Evolutionary conservation across 2,113 vertebrate species (phyloP).

Genomic region (Athene cunicularia): DNA sequence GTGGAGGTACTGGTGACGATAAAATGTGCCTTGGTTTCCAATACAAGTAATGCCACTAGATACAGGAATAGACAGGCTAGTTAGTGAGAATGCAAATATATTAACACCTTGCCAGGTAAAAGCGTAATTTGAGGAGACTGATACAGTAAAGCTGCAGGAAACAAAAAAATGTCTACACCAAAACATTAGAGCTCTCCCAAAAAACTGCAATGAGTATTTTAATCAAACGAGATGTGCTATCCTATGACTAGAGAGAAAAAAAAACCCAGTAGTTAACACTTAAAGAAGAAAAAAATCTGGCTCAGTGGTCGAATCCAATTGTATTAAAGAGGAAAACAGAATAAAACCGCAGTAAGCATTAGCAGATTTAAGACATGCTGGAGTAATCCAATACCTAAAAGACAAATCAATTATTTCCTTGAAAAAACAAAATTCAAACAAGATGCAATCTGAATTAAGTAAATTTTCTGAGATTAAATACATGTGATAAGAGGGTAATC

Average conservation of each 20-base stretch:
- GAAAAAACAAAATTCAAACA: not conserved
- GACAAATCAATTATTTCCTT: not conserved
- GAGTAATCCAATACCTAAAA: not conserved
- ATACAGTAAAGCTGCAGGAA: not conserved
- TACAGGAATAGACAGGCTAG: not conserved
- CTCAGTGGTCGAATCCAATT: not conserved
- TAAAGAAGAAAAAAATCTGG: not conserved
- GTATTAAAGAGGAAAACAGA: not conserved
- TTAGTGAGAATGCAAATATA: not conserved
- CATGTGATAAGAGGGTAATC: not conserved
- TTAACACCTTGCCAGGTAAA: not conserved
- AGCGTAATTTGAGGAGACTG: not conserved
- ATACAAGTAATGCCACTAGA: not conserved
- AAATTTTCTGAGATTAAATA: not conserved
- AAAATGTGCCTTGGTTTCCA: not conserved
- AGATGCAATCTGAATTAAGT: not conserved
- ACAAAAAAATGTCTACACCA: not conserved
- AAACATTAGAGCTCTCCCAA: not conserved
- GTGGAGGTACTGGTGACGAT: not conserved
- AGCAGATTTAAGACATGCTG: not conserved
- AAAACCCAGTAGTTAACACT: not conserved
- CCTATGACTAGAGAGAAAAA: not conserved
- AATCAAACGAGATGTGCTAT: not conserved
- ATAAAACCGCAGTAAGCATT: not conserved
- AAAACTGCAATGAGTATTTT: not conserved